A percentile compares a stretch with the other conserved stretches of the same genome.
phyloP scores from a whole-genome alignment of 2,888 invertebrate genomes.

The Phyto melanocephala region DNA sequence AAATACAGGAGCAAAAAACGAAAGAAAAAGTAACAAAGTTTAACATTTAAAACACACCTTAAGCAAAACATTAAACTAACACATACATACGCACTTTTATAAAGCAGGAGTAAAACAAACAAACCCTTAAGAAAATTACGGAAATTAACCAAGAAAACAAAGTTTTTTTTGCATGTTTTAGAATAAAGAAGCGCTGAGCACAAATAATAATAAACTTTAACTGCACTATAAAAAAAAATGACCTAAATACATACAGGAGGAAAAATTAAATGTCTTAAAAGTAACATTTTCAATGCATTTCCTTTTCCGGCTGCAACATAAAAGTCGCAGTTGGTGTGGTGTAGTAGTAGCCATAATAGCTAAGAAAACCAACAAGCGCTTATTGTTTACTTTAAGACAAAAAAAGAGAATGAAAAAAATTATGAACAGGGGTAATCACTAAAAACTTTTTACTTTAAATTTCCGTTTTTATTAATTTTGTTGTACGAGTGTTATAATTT shows the following conservation, averaged over 20 bases:
- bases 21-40: conserved; percentile 10
- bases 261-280: conserved; percentile 59
- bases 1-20: not conserved
- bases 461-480: too few relatives aligned
- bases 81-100: not conserved
- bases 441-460: too few relatives aligned
- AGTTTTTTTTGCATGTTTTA: conserved; percentile 8
- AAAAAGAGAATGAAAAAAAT: too few relatives aligned
- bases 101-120: not conserved
- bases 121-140: conserved; percentile 21
- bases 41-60: conserved; percentile 44
- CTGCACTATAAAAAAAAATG: conserved; percentile 27
- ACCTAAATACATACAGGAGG: conserved; percentile 54
- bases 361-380: not conserved
- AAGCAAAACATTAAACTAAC: conserved; percentile 4
- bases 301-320: conserved; percentile 46
- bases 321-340: not conserved
- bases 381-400: not conserved
- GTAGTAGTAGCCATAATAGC: not conserved
- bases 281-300: conserved; percentile 63
- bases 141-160: conserved; percentile 48
- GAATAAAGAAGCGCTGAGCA: not conserved
- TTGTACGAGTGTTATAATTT: too few relatives aligned
- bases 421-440: too few relatives aligned
- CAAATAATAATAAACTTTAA: conserved; percentile 37